Evolutionary conservation across 2,113 vertebrate genomes (phyloP).

Genomic region (Platichthys stellatus): DNA sequence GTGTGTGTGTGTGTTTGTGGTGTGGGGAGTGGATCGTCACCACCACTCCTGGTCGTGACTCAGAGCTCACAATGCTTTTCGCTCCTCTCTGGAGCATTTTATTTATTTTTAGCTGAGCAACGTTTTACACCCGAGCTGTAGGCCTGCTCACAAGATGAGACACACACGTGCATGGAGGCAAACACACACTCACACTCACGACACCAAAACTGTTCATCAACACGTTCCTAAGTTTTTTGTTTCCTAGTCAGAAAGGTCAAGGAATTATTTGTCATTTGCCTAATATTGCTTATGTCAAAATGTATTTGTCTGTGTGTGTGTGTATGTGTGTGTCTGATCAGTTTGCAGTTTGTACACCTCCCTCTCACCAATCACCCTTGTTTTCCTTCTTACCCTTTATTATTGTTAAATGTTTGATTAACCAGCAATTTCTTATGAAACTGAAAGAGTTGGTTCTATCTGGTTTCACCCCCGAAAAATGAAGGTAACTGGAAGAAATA

Average conservation of each 20-base stretch:
- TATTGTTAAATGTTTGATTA: too few species aligned
- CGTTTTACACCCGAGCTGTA: slow-evolving; percentile 53
- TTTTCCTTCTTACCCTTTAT: too few species aligned
- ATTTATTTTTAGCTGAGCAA: slow-evolving; percentile 77
- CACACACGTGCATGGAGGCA: slow-evolving; percentile 16
- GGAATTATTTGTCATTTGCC: slow-evolving; percentile 2
- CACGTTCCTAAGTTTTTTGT: neutral
- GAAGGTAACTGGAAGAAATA: neutral
- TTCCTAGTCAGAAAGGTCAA: slow-evolving; percentile 2
- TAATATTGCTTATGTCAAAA: slow-evolving; percentile 8
- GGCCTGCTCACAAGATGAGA: slow-evolving; percentile 48
- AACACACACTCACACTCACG: neutral
- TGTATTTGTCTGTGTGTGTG: neutral
- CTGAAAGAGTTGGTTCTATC: too few species aligned
- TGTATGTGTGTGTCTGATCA: slow-evolving; percentile 11
- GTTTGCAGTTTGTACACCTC: too few species aligned
- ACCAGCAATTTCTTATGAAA: too few species aligned
- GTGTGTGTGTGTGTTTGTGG: slow-evolving; percentile 28
- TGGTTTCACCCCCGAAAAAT: neutral
- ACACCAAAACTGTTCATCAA: slow-evolving; percentile 2
- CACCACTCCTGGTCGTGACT: slow-evolving; percentile 70
- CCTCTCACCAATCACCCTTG: too few species aligned
- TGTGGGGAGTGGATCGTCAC: slow-evolving; percentile 55
- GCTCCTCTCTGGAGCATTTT: slow-evolving; percentile 60
- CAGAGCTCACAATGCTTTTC: slow-evolving; percentile 67